Conservation (phyloP, 2,888 invertebrate genomes). For the Dynastes grantii region DNA sequence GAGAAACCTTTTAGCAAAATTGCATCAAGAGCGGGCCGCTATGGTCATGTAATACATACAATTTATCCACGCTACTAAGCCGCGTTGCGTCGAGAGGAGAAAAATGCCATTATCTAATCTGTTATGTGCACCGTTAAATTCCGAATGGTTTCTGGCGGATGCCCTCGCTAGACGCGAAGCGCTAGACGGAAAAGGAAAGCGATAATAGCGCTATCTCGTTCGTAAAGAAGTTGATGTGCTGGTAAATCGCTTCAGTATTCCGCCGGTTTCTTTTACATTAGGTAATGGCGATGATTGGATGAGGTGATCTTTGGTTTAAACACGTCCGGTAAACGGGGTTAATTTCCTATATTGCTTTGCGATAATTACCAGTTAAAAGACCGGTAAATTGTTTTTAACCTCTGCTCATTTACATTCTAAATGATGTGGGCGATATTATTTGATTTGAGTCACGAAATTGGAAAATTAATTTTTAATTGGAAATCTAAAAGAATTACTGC, state of each 20-base stretch:
- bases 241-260: slow-evolving; percentile 49
- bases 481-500: too few species aligned
- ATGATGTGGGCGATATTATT: not conserved
- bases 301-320: slow-evolving; percentile 31
- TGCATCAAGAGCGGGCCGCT: slow-evolving; percentile 65
- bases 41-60: slow-evolving; percentile 67
- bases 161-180: not conserved
- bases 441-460: not conserved
- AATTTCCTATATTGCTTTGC: slow-evolving; percentile 29
- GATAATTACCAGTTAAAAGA: slow-evolving; percentile 11
- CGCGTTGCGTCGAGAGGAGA: slow-evolving; percentile 53
- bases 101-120: slow-evolving; percentile 54
- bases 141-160: slow-evolving; percentile 25
- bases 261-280: slow-evolving; percentile 54
- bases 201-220: slow-evolving; percentile 2
- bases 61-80: slow-evolving; percentile 61
- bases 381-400: not conserved
- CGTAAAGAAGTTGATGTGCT: slow-evolving; percentile 21
- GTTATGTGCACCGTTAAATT: slow-evolving; percentile 48
- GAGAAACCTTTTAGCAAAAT: slow-evolving; percentile 71
- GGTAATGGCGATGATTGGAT: slow-evolving; percentile 34
- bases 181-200: slow-evolving; percentile 6
- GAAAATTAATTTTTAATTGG: not conserved
- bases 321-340: not conserved
- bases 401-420: not conserved